phyloP scores from a whole-genome alignment of 2,888 invertebrate genomes.

The Caenorhabditis drosophilae region DNA sequence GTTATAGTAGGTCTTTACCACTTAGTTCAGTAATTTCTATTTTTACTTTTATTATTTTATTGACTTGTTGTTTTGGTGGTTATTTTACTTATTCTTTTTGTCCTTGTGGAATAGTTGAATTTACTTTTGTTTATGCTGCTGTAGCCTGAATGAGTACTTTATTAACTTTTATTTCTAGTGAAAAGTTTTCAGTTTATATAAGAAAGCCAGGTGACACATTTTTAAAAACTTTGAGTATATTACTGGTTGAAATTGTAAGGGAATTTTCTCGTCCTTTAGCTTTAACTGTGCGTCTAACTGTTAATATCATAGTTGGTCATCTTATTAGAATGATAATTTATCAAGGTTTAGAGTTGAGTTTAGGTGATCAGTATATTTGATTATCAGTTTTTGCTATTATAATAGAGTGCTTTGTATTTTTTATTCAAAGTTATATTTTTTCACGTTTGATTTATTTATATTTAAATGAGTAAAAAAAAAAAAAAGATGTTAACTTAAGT shows the following conservation, averaged over 20 bases:
- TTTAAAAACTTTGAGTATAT: slow-evolving; percentile 54
- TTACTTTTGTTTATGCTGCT: slow-evolving; percentile 72
- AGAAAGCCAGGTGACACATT: slow-evolving; percentile 51
- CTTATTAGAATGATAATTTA: slow-evolving; percentile 52
- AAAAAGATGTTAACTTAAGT: slow-evolving; percentile 53
- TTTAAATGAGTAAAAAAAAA: slow-evolving; percentile 51
- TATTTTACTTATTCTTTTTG: slow-evolving; percentile 62
- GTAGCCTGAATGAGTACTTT: slow-evolving; percentile 53
- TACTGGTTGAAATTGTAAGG: slow-evolving; percentile 54
- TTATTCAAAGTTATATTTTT: slow-evolving; percentile 60
- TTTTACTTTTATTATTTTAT: slow-evolving; percentile 67
- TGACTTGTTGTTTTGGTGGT: slow-evolving; percentile 69
- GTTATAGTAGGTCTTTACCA: slow-evolving; percentile 45
- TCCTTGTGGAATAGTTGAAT: slow-evolving; percentile 66
- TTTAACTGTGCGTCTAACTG: slow-evolving; percentile 58
- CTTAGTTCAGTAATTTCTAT: slow-evolving; percentile 52
- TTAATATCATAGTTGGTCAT: slow-evolving; percentile 61
- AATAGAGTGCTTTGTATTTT: slow-evolving; percentile 61
- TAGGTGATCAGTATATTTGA: slow-evolving; percentile 54
- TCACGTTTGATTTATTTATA: slow-evolving; percentile 57
- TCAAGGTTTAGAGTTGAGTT: slow-evolving; percentile 45
- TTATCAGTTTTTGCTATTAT: slow-evolving; percentile 53
- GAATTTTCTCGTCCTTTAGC: slow-evolving; percentile 61
- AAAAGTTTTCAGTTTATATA: slow-evolving; percentile 56
- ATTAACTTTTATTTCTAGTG: slow-evolving; percentile 53